A percentile compares a stretch with the other conserved stretches of the same genome.
Evolutionary conservation across 2,113 vertebrate genomes (phyloP).

Genomic region (Chrysochloris asiatica): DNA sequence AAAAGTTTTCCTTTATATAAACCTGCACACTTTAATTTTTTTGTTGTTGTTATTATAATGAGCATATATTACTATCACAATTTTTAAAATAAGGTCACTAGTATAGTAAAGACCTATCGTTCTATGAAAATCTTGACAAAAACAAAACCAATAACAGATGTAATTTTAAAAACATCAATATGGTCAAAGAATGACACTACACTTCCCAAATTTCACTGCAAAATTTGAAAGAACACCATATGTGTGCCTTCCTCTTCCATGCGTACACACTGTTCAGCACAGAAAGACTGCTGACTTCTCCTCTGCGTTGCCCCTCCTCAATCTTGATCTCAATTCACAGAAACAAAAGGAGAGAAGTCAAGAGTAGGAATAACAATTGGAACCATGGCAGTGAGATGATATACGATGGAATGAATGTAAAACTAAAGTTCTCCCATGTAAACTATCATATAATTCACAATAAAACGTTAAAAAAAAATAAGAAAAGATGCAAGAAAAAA

Average conservation of each 20-base stretch:
- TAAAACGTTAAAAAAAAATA: too few relatives aligned
- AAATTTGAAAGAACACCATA: slow-evolving; percentile 58
- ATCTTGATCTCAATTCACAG: not conserved
- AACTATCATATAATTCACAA: too few relatives aligned
- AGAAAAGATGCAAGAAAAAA: too few relatives aligned
- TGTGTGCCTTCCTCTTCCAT: slow-evolving; percentile 2
- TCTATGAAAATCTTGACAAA: slow-evolving; percentile 66
- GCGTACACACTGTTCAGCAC: slow-evolving; percentile 24
- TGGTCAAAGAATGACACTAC: slow-evolving; percentile 25
- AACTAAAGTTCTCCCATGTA: too few relatives aligned
- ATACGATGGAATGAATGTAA: too few relatives aligned
- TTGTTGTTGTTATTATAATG: not conserved
- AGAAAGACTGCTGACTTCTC: not conserved
- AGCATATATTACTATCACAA: not conserved
- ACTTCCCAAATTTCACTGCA: slow-evolving; percentile 47
- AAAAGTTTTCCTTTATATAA: slow-evolving; percentile 35
- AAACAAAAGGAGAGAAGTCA: not conserved
- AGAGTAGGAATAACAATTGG: not conserved
- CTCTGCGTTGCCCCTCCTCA: not conserved
- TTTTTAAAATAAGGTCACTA: slow-evolving; percentile 33
- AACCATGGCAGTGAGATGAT: too few relatives aligned
- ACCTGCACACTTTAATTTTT: slow-evolving; percentile 5
- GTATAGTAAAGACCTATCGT: slow-evolving; percentile 18
- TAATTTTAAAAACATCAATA: slow-evolving; percentile 55
- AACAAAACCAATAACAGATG: slow-evolving; percentile 55